Conservation (phyloP, 2,888 invertebrate species). For the Torymus aiolomorphi region DNA sequence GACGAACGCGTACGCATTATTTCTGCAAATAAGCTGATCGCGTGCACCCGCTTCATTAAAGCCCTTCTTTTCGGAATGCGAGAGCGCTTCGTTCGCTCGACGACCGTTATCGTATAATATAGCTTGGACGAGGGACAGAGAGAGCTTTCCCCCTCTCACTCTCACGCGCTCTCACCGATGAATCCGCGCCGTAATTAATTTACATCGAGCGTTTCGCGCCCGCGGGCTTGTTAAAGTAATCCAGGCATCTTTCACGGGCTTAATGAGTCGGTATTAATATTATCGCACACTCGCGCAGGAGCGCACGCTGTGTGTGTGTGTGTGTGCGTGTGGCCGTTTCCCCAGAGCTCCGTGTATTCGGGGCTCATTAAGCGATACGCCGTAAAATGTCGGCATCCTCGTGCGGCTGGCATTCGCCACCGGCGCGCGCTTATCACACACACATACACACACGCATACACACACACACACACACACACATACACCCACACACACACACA, state of each 20-base stretch:
- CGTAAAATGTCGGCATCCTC: constrained; percentile 31
- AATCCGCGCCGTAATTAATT: constrained; percentile 61
- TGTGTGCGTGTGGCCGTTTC: not conserved
- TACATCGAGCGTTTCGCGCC: constrained; percentile 55
- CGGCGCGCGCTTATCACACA: not conserved
- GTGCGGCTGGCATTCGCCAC: constrained; percentile 5
- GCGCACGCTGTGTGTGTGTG: too few species aligned
- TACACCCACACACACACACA: too few species aligned
- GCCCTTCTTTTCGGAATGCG: constrained; percentile 30
- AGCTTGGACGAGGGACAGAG: not conserved
- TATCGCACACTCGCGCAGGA: constrained; percentile 15
- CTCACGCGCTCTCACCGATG: not conserved
- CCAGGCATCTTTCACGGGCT: constrained; percentile 61
- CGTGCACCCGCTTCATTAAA: constrained; percentile 19
- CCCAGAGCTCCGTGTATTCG: not conserved
- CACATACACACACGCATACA: too few species aligned
- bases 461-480: too few species aligned
- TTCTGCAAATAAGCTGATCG: constrained; percentile 4
- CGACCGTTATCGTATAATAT: constrained; percentile 27
- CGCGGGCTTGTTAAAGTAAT: constrained; percentile 63
- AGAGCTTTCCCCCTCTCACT: not conserved
- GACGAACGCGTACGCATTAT: constrained; percentile 1
- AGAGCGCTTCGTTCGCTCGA: not conserved
- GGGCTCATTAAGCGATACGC: constrained; percentile 41
- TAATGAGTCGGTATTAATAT: constrained; percentile 64